Percentiles rank a stretch among this genome's conserved stretches.
Evolutionary conservation across 1,140 invertebrate genomes (phyloP).

Genomic region (Drosophila mojavensis): DNA sequence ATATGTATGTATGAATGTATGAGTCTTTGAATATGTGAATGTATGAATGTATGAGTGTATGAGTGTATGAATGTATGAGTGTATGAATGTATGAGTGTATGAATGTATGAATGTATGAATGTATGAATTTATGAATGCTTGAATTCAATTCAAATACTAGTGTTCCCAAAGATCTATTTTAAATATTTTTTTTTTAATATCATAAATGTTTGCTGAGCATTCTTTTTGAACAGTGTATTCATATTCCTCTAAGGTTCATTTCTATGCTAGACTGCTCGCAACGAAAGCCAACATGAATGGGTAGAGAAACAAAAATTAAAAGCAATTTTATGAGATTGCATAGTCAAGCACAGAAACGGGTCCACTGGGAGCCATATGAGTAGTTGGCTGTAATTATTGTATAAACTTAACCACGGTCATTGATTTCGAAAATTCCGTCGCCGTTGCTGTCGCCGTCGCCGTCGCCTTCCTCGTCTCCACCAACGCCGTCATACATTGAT

Average conservation of each 20-base stretch:
- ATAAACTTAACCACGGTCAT: constrained; percentile 76
- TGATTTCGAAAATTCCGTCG: constrained; percentile 74
- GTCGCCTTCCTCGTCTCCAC: constrained; percentile 2
- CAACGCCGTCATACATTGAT: constrained; percentile 26
- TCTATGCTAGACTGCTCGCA: constrained; percentile 31
- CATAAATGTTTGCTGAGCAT: background rate
- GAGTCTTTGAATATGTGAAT: too few relatives aligned
- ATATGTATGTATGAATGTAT: too few relatives aligned
- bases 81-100: too few relatives aligned
- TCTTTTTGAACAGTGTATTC: background rate
- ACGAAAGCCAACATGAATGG: constrained; percentile 5
- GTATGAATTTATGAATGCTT: too few relatives aligned
- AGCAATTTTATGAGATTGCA: constrained; percentile 52
- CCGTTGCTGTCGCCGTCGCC: constrained; percentile 13
- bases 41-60: too few relatives aligned
- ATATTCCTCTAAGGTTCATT: constrained; percentile 21
- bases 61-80: too few relatives aligned
- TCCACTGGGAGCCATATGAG: constrained; percentile 42
- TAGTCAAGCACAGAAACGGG: constrained; percentile 31
- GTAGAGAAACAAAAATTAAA: constrained; percentile 35
- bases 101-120: too few relatives aligned
- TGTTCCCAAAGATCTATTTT: background rate
- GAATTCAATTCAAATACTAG: too few relatives aligned
- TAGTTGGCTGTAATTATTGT: constrained; percentile 55
- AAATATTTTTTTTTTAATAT: too few relatives aligned